A percentile compares a stretch with the other conserved stretches of the same genome.
Conservation (phyloP, 2,797 vertebrate genomes). For the Syngnathus acus region DNA sequence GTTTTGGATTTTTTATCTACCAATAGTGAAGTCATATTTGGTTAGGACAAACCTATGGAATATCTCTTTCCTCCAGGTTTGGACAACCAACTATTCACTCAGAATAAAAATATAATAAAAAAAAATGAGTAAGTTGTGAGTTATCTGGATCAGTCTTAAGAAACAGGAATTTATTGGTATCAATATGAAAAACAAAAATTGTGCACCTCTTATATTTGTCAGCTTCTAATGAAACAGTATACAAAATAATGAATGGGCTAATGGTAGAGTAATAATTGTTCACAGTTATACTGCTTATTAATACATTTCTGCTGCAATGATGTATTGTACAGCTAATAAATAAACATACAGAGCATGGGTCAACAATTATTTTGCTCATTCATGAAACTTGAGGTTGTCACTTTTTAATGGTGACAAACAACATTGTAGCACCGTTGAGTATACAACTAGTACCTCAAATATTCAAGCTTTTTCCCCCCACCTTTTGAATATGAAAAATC, state of each 20-base stretch:
- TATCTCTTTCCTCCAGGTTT: no score
- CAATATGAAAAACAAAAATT: no score
- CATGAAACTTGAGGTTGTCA: constrained; percentile 42
- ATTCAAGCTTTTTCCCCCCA: constrained; percentile 1
- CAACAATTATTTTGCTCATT: constrained; percentile 43
- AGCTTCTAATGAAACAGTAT: constrained; percentile 39
- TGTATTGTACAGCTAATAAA: constrained; percentile 70
- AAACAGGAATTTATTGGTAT: no score
- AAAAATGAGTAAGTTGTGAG: no score
- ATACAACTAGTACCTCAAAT: constrained; percentile 17
- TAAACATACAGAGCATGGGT: constrained; percentile 60
- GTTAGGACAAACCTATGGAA: no score
- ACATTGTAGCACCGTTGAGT: constrained; percentile 47
- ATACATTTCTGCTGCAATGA: constrained; percentile 59
- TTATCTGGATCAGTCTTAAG: no score
- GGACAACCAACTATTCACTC: no score
- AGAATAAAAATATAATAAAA: no score
- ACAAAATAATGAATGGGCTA: constrained; percentile 34
- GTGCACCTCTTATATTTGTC: constrained; percentile 18
- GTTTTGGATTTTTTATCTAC: no score
- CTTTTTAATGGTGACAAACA: constrained; percentile 37
- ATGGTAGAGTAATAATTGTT: constrained; percentile 38
- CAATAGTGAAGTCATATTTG: no score
- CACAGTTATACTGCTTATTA: constrained; percentile 50
- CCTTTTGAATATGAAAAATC: constrained; percentile 16